These are phyloP conservation scores for Yponomeuta evonymella DNA, from an alignment of 2,888 invertebrate genomes.

Conservation along the genomic window DNA sequence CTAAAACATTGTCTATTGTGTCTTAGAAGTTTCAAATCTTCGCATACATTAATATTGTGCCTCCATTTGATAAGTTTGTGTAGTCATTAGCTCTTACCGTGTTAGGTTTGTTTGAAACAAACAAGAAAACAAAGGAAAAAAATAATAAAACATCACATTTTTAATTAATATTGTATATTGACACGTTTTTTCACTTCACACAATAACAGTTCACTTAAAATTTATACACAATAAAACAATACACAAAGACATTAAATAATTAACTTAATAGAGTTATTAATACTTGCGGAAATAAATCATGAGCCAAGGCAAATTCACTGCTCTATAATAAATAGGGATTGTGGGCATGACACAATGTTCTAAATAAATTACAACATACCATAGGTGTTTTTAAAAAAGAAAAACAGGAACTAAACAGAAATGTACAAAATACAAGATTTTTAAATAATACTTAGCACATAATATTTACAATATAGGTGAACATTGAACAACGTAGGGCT, in stretches of 20 bases:
- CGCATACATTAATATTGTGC: not conserved
- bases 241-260: conserved; percentile 59
- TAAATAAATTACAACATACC: conserved; percentile 14
- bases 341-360: conserved; percentile 19
- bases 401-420: conserved; percentile 14
- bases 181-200: conserved; percentile 70
- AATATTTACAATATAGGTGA: conserved; percentile 3
- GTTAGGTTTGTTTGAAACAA: too few relatives aligned
- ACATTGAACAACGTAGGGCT: not conserved
- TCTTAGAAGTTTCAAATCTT: not conserved
- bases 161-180: conserved; percentile 56
- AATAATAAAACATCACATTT: conserved; percentile 6
- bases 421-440: conserved; percentile 4
- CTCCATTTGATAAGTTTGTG: not conserved
- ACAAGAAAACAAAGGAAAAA: not conserved
- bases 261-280: conserved; percentile 61
- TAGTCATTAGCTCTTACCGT: not conserved
- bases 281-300: conserved; percentile 59
- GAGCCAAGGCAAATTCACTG: conserved; percentile 36
- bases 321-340: conserved; percentile 48
- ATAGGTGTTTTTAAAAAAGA: conserved; percentile 14
- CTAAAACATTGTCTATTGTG: not conserved
- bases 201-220: conserved; percentile 69
- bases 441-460: not conserved
- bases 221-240: conserved; percentile 65